These are phyloP conservation scores for Parnassius mnemosyne DNA, from an alignment of 2,888 invertebrate genomes.

Conservation along the genomic window DNA sequence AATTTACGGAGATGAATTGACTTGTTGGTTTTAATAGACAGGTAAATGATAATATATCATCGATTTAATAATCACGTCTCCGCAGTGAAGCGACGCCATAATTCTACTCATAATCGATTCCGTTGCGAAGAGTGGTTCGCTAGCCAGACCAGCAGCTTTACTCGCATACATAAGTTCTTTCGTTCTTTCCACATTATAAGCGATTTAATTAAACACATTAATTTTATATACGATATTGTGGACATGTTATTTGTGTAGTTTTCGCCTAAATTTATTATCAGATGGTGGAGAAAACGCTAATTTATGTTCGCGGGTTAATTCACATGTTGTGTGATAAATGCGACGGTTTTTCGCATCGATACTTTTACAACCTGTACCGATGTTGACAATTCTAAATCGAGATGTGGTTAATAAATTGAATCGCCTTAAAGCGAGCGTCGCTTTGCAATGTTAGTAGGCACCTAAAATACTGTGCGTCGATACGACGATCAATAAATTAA, in stretches of 20 bases:
- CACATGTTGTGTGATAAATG: not conserved
- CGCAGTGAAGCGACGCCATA: not conserved
- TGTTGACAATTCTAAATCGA: not conserved
- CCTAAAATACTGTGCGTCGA: slow-evolving; percentile 75
- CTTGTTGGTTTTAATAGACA: slow-evolving; percentile 10
- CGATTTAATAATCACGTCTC: slow-evolving; percentile 3
- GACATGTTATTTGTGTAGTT: slow-evolving; percentile 13
- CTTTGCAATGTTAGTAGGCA: slow-evolving; percentile 67
- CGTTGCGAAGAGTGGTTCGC: not conserved
- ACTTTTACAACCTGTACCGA: not conserved
- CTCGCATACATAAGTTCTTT: slow-evolving; percentile 30
- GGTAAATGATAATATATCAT: slow-evolving; percentile 5
- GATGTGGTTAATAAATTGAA: slow-evolving; percentile 52
- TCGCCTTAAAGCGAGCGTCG: slow-evolving; percentile 55
- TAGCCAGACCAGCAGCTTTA: slow-evolving; percentile 17
- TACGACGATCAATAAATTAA: slow-evolving; percentile 80
- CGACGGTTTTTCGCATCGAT: not conserved
- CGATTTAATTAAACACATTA: slow-evolving; percentile 41
- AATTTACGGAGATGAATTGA: slow-evolving; percentile 27
- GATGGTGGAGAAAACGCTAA: slow-evolving; percentile 3
- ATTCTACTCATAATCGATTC: slow-evolving; percentile 5
- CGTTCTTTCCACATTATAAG: slow-evolving; percentile 37
- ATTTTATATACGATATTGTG: slow-evolving; percentile 1
- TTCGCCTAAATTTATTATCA: slow-evolving; percentile 17
- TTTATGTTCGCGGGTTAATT: slow-evolving; percentile 3